Percentiles rank a stretch among this genome's conserved stretches.
Conservation (phyloP, 2,888 invertebrate species). For the Euzophera pinguis region DNA sequence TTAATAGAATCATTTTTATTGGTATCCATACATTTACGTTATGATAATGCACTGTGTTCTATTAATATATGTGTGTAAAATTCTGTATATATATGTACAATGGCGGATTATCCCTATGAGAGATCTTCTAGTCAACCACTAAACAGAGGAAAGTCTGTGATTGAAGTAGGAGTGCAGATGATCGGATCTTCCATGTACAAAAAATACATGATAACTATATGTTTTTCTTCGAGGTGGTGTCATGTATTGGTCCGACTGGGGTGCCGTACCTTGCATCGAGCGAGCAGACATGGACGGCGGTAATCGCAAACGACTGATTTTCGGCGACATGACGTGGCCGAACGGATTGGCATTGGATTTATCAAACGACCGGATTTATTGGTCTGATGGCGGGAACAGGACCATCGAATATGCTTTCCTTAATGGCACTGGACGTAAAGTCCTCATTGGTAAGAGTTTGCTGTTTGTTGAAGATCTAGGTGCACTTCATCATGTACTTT, state of each 20-base stretch:
- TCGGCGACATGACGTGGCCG: slow-evolving; percentile 88
- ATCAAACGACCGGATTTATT: slow-evolving; percentile 86
- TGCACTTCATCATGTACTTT: too few relatives aligned
- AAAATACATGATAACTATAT: not conserved
- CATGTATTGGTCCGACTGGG: slow-evolving; percentile 97
- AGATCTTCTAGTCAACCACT: too few relatives aligned
- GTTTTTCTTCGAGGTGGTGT: slow-evolving; percentile 75
- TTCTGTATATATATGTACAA: too few relatives aligned
- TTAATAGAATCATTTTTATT: too few relatives aligned
- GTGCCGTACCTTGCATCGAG: slow-evolving; percentile 89
- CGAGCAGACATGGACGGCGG: slow-evolving; percentile 93
- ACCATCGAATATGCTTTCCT: slow-evolving; percentile 89
- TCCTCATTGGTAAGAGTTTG: slow-evolving; percentile 79
- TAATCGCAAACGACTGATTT: slow-evolving; percentile 81
- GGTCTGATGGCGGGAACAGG: slow-evolving; percentile 91
- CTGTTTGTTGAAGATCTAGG: too few relatives aligned
- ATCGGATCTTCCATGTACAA: too few relatives aligned
- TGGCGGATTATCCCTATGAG: too few relatives aligned
- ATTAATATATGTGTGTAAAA: too few relatives aligned
- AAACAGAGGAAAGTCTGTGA: too few relatives aligned
- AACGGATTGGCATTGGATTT: slow-evolving; percentile 92
- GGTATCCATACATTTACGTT: too few relatives aligned
- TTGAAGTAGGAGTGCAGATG: too few relatives aligned
- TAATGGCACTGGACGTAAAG: slow-evolving; percentile 85
- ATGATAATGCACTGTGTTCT: too few relatives aligned